phyloP scores from a whole-genome alignment of 1,140 invertebrate species.

The Brevipalpus yothersi region DNA sequence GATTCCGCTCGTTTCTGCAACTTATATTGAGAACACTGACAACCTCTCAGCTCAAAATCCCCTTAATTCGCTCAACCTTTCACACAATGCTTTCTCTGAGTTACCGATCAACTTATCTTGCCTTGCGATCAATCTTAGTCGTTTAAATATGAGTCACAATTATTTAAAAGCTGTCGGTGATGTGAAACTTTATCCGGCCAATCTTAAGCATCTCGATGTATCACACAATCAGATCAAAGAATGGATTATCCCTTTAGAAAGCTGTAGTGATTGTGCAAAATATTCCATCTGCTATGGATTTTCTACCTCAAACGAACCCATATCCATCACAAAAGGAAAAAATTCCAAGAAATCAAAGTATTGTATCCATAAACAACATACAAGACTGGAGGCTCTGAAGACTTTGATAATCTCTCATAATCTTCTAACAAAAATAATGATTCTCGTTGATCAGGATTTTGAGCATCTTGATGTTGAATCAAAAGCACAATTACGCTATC shows the following conservation, averaged over 20 bases:
- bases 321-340: not conserved
- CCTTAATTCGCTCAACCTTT: conserved; percentile 49
- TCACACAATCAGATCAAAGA: conserved; percentile 71
- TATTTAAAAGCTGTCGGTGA: conserved; percentile 40
- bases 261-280: not conserved
- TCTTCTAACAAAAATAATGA: conserved; percentile 44
- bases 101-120: conserved; percentile 71
- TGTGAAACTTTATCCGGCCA: conserved; percentile 63
- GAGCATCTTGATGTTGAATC: not conserved
- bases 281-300: not conserved
- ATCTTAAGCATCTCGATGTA: conserved; percentile 67
- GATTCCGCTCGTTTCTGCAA: not conserved
- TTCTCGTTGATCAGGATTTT: conserved; percentile 33
- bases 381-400: conserved; percentile 46
- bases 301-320: not conserved
- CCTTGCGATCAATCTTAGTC: conserved; percentile 51
- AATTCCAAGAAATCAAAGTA: not conserved
- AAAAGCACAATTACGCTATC: not conserved
- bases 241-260: conserved; percentile 31
- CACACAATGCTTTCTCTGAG: conserved; percentile 64
- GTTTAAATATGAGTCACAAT: conserved; percentile 78
- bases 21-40: not conserved
- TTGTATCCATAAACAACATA: conserved; percentile 55
- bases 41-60: conserved; percentile 23
- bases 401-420: conserved; percentile 69